Base-by-base conservation (phyloP, 2,113 vertebrate species). In the Glaucidium brasilianum region DNA sequence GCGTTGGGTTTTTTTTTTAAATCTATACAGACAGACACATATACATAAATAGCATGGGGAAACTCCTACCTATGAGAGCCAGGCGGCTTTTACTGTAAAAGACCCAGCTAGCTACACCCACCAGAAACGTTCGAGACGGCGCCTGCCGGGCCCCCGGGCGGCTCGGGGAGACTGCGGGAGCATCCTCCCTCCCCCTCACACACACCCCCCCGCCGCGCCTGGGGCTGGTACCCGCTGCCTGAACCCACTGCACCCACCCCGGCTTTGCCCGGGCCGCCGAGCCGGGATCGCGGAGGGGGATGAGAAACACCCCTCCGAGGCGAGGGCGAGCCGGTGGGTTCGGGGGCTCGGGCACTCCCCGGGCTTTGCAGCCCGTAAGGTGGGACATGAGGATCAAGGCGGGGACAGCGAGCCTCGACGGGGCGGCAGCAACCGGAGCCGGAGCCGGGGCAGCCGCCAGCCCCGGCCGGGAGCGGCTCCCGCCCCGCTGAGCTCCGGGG, bases 21-120 rank as follows among this genome's bases (percentile, higher is more conserved):
- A 78, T 86, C 75, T 79, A 14, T 80, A 59, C 72, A 93, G 77
- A 63, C 83, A 94, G 74, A 53, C 66, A 12, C 25, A 25, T 9
- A 11, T 18, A 93, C 89, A 97, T 83, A 97, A 95, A 96, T 97
- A 97, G 95, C 68, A 20, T 18, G 85, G 96, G 96, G 95, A 96
- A 97, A 94, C 95, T 95, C 96, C 95, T 95, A 86, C 76, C 92
- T 84, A 15, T 39, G 80, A 41, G 58, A 76, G 95, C 80, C 86
- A 13, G 72, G 43, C 45, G 59, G 63, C 58, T 88, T 80, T 97
- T 97, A 95, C 95, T 94, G 95, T 97, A 97, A 96, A 74, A 92
- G 83, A 92, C 39, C 49, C 58, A 20, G 39, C 15, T 55, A 37
- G 35, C 30, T 92, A 96, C 93, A 84, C 95, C 95, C 94, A 97